A percentile compares a stretch with the other conserved stretches of the same genome.
Evolutionary conservation across 2,888 invertebrate genomes (phyloP).

Genomic region (Nipponacmea schrenckii): DNA sequence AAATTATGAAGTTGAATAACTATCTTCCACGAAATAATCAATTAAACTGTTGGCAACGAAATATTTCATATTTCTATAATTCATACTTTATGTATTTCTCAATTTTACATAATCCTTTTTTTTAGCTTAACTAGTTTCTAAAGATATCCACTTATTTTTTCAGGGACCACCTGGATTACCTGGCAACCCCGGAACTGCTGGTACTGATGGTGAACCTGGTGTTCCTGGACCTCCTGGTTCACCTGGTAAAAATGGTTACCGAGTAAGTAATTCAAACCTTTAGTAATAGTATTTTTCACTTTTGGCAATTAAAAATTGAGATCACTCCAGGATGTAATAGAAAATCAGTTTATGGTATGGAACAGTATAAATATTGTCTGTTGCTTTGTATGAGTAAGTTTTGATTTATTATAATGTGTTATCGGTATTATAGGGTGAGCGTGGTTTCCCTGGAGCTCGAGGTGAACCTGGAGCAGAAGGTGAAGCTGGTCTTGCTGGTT

Average conservation of each 20-base stretch:
- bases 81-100: too few species aligned
- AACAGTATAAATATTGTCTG: too few species aligned
- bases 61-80: too few species aligned
- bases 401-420: too few species aligned
- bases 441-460: conserved; percentile 52
- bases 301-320: too few species aligned
- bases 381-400: too few species aligned
- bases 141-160: conserved; percentile 1
- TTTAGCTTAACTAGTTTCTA: too few species aligned
- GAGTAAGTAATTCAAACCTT: conserved; percentile 25
- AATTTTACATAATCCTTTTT: too few species aligned
- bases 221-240: conserved; percentile 52
- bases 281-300: background rate
- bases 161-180: conserved; percentile 65
- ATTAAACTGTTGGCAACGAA: background rate
- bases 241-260: conserved; percentile 47
- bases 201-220: conserved; percentile 57
- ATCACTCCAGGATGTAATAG: too few species aligned
- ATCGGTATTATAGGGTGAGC: conserved; percentile 43
- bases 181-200: conserved; percentile 70
- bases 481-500: conserved; percentile 44
- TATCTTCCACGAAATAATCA: background rate
- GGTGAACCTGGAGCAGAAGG: conserved; percentile 52
- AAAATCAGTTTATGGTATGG: background rate
- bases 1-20: background rate